A percentile compares a stretch with the other conserved stretches of the same genome.
These are phyloP conservation scores for Lysandra bellargus DNA, from an alignment of 2,888 invertebrate species.

Conservation along the genomic window DNA sequence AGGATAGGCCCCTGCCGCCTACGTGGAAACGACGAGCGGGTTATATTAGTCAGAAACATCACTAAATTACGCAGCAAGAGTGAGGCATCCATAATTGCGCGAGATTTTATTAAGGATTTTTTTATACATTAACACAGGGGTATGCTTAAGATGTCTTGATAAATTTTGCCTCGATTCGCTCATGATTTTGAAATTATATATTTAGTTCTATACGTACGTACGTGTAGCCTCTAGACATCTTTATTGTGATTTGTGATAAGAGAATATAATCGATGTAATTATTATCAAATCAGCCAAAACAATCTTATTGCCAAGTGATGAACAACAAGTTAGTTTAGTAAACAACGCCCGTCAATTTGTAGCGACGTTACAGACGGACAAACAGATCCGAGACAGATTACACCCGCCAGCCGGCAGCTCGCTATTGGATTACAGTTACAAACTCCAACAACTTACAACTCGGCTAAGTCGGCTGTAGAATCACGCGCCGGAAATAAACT, in stretches of 20 bases:
- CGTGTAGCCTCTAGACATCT: background rate
- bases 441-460: background rate
- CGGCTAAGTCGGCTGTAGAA: background rate
- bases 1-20: too few relatives aligned
- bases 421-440: slow-evolving; percentile 15
- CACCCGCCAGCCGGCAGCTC: background rate
- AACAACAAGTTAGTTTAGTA: background rate
- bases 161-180: too few relatives aligned
- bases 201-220: too few relatives aligned
- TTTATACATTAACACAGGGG: too few relatives aligned
- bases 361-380: slow-evolving; percentile 3
- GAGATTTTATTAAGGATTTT: too few relatives aligned
- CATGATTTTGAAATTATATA: too few relatives aligned
- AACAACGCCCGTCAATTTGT: background rate
- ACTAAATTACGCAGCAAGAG: too few relatives aligned
- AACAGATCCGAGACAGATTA: slow-evolving; percentile 12
- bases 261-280: background rate
- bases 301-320: background rate
- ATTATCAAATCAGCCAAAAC: background rate
- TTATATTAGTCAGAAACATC: too few relatives aligned
- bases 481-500: background rate
- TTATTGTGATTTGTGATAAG: background rate
- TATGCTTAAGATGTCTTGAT: too few relatives aligned
- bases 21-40: too few relatives aligned
- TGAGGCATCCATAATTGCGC: too few relatives aligned